Conservation (phyloP, 2,888 invertebrate genomes). For the Brachypalpus laphriformis region DNA sequence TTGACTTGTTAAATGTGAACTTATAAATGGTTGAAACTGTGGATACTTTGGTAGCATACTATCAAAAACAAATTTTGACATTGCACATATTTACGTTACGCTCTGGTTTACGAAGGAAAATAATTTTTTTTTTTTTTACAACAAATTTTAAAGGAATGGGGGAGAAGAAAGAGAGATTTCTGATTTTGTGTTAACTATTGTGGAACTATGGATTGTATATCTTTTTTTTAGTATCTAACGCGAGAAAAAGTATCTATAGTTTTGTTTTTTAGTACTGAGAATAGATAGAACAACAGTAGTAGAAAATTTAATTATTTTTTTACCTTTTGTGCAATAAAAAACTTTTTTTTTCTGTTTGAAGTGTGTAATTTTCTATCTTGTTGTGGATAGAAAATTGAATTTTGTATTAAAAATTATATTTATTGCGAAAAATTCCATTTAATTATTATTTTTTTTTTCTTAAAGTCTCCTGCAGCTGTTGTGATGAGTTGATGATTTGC, state of each 20-base stretch:
- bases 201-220: slow-evolving; percentile 11
- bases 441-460: background rate
- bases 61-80: slow-evolving; percentile 99
- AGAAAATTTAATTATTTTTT: slow-evolving; percentile 61
- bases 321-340: slow-evolving; percentile 59
- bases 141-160: slow-evolving; percentile 46
- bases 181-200: slow-evolving; percentile 55
- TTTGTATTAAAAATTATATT: slow-evolving; percentile 26
- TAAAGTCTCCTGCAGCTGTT: slow-evolving; percentile 27
- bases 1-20: slow-evolving; percentile 83
- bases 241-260: slow-evolving; percentile 71
- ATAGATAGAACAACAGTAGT: slow-evolving; percentile 57
- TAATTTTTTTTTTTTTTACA: slow-evolving; percentile 45
- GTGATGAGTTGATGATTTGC: slow-evolving; percentile 29
- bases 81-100: slow-evolving; percentile 85
- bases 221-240: slow-evolving; percentile 59
- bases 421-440: slow-evolving; percentile 46
- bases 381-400: slow-evolving; percentile 35
- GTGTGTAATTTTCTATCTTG: slow-evolving; percentile 33
- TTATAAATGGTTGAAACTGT: slow-evolving; percentile 86
- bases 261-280: slow-evolving; percentile 62
- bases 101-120: slow-evolving; percentile 75
- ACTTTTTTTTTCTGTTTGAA: slow-evolving; percentile 27
- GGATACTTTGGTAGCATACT: slow-evolving; percentile 98
- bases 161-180: slow-evolving; percentile 16